Base-by-base conservation (phyloP, 2,113 vertebrate species). In the Pseudopipra pipra region DNA sequence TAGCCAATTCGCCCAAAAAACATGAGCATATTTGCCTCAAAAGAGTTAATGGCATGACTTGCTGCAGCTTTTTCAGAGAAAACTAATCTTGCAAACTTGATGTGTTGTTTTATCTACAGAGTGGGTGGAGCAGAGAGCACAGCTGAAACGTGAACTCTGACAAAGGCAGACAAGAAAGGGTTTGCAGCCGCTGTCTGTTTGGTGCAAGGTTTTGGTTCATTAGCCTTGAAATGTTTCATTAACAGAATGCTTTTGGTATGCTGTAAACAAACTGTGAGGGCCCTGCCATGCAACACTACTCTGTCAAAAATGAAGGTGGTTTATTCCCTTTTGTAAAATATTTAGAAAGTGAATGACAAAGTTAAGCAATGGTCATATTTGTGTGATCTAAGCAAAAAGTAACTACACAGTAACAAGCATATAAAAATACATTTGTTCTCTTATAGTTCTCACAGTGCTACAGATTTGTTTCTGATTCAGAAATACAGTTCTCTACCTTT, bases 71-170 rank as follows among this genome's bases (percentile, higher is more conserved):
- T 79, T 62, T 54, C 89, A 25, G 31, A 51, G 75, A 80, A 90
- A 47, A 49, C 78, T 68, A 19, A 65, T 54, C 95, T 84, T 87
- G 90, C 52, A 79, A 49, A 87, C 55, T 49, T 27, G 61, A 95
- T 46, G 97, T 97, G 98, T 98, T 98, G 98, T 98, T 99, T 98
- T 97, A 98, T 98, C 98, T 98, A 97, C 93, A 71, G 95, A 56
- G 93, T 93, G 97, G 97, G 98, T 51, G 96, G 97, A 97, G 97
- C 59, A 65, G 55, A 67, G 86, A 94, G 94, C 90, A 90, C 88
- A 96, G 96, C 97, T 98, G 98, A 97, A 97, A 97, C 15, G 56
- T 97, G 97, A 95, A 93, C 95, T 77, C 95, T 93, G 78, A 96
- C 97, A 96, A 96, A 96, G n/a, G 89, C 95, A 90, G 68, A 84